A percentile compares a stretch with the other conserved stretches of the same genome.
These are phyloP conservation scores for Cephonodes hylas DNA, from an alignment of 2,888 invertebrate genomes.

Conservation along the genomic window DNA sequence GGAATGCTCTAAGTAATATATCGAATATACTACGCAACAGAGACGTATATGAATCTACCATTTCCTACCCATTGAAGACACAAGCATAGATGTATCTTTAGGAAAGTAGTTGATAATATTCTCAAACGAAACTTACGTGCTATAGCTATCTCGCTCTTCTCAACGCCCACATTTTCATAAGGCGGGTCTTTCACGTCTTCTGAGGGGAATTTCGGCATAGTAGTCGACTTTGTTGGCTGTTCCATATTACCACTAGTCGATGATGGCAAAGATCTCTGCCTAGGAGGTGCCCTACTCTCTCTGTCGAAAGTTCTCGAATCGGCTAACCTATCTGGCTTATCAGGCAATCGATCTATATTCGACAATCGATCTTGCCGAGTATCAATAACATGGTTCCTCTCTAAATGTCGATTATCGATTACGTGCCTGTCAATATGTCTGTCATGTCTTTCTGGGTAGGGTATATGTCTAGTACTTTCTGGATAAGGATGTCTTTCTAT, in stretches of 20 bases:
- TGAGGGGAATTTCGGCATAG: constrained; percentile 80
- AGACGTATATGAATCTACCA: no score
- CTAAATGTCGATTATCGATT: constrained; percentile 13
- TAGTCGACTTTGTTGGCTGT: constrained; percentile 79
- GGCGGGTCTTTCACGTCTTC: constrained; percentile 67
- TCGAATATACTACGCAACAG: no score
- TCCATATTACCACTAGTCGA: constrained; percentile 59
- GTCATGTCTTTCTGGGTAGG: constrained; percentile 20
- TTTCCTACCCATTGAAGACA: no score
- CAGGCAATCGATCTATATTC: constrained; percentile 52
- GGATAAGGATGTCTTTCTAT: background rate
- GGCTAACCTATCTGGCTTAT: constrained; percentile 37
- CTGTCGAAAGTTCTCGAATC: constrained; percentile 42
- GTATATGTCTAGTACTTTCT: background rate
- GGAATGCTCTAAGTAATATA: no score
- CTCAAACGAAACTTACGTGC: constrained; percentile 55
- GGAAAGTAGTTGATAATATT: no score
- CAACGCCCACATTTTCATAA: constrained; percentile 68
- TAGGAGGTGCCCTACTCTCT: constrained; percentile 62
- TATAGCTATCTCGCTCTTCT: constrained; percentile 63
- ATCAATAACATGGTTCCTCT: constrained; percentile 16
- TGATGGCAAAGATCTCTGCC: constrained; percentile 68
- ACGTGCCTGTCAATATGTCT: constrained; percentile 20
- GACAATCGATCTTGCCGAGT: constrained; percentile 28
- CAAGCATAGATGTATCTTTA: no score